phyloP scores from a whole-genome alignment of 2,113 vertebrate genomes.

The Psammodynastes pulverulentus region DNA sequence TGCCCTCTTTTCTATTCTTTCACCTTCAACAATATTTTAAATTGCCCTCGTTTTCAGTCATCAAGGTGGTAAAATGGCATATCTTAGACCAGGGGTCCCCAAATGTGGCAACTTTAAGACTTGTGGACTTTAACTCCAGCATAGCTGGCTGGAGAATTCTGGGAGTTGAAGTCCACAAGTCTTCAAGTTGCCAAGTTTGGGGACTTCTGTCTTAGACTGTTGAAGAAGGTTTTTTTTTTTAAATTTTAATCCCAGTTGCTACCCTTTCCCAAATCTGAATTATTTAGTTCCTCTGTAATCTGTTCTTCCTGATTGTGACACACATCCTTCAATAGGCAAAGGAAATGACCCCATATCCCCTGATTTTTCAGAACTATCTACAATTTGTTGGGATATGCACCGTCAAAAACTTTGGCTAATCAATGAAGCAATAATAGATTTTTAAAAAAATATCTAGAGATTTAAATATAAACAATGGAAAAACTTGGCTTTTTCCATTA shows the following conservation, averaged over 20 bases:
- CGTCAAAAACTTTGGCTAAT: neutral
- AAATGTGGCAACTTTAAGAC: too few relatives aligned
- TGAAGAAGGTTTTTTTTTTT: neutral
- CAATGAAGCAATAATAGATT: neutral
- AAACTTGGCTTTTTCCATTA: neutral
- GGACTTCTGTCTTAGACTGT: too few relatives aligned
- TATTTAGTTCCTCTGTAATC: neutral
- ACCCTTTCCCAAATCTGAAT: neutral
- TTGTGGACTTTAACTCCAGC: too few relatives aligned
- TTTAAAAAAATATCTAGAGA: neutral
- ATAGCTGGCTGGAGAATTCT: too few relatives aligned
- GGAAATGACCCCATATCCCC: neutral
- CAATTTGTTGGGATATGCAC: neutral
- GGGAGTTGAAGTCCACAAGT: too few relatives aligned
- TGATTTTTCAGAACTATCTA: neutral
- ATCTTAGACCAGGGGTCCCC: too few relatives aligned
- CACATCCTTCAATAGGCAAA: neutral
- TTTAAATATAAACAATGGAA: too few relatives aligned
- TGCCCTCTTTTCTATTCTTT: neutral
- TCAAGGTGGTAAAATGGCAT: neutral
- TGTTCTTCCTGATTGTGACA: neutral
- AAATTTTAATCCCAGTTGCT: neutral
- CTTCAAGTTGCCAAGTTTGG: too few relatives aligned
- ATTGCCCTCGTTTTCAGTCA: neutral
- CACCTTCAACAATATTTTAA: neutral